These are phyloP conservation scores for Molothrus ater DNA, from an alignment of 2,797 vertebrate species.

Conservation along the genomic window DNA sequence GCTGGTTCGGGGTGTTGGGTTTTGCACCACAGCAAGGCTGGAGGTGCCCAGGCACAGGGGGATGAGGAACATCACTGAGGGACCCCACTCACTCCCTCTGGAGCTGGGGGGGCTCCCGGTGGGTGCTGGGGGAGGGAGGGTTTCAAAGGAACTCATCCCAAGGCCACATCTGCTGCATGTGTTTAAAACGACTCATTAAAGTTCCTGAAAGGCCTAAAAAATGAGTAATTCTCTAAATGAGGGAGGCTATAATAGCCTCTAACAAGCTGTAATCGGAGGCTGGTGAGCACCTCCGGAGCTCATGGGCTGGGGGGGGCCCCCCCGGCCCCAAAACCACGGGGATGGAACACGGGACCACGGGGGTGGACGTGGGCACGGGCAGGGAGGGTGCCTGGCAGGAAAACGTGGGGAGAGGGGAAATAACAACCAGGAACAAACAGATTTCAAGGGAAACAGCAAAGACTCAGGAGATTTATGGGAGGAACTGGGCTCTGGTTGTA, in stretches of 20 bases:
- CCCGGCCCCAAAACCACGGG: background rate
- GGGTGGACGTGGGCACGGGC: accelerated
- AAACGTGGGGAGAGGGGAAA: background rate
- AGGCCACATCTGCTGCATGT: constrained; percentile 59
- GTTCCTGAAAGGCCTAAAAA: constrained; percentile 67
- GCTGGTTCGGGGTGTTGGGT: background rate
- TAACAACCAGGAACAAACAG: background rate
- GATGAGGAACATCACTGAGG: background rate
- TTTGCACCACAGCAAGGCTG: background rate
- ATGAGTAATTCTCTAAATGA: constrained; percentile 67
- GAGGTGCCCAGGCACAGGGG: background rate
- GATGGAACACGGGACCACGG: background rate
- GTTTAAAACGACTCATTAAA: constrained; percentile 62
- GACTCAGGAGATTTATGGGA: constrained; percentile 19
- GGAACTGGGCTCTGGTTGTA: background rate
- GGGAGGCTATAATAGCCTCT: constrained; percentile 44
- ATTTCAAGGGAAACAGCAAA: constrained; percentile 58
- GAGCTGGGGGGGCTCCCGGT: background rate
- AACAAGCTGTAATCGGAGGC: constrained; percentile 55
- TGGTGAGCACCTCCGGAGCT: background rate
- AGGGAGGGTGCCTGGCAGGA: background rate
- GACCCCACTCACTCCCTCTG: accelerated
- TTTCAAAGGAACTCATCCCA: constrained; percentile 54
- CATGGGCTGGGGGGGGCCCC: accelerated
- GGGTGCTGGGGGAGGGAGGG: background rate